Evolutionary conservation across 2,797 vertebrate genomes (phyloP), one percentile per base, ranked within the genome.

Genomic region (Steatocranus sp.): DNA sequence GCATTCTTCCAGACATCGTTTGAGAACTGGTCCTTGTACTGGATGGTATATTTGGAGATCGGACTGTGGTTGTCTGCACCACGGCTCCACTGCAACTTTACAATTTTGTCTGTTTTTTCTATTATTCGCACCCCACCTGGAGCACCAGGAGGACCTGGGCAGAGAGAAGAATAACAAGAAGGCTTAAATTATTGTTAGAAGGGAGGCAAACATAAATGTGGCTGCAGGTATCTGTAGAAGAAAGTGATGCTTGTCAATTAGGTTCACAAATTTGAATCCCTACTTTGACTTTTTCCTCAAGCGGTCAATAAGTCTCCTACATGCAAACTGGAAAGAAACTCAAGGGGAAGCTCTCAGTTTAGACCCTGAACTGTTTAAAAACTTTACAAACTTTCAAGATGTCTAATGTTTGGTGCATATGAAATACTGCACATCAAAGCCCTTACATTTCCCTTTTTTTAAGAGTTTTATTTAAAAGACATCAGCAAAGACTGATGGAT

Each of bases 61-160:
- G 98, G 98, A 86, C 97, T 99, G 80, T 98, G 97, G 95, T 99
- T 99, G 95, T 99, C 97, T 83, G 98, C 96, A 53, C 98, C 98
- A 2, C 97, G 97, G 91, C 98, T 99, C 99, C 99, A 99, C 15
- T 96, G 96, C 81, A 99, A 91, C 5, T 93, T 96, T 70, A 97
- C 96, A 25, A 91, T 96, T 85, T 95, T 98, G 78, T 97, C 96
- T 87, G 90, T 95, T 54, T 96, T 95, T 34, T 98, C 94, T 88
- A 96, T 96, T 90, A 98, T 93, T 91, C 96, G 95, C 77, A 99
- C 93, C 58, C 98, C 98, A 73, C 97, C 98, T 5, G 99, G 98
- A 50, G 98, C 96, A 23, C 99, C 98, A 1, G 99, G 99, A 50
- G 99, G 97, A 70, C 98, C 99, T 99, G 85, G 17, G 8, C 23